Conservation (phyloP, 2,797 vertebrate species). For the Vipera latastei region DNA sequence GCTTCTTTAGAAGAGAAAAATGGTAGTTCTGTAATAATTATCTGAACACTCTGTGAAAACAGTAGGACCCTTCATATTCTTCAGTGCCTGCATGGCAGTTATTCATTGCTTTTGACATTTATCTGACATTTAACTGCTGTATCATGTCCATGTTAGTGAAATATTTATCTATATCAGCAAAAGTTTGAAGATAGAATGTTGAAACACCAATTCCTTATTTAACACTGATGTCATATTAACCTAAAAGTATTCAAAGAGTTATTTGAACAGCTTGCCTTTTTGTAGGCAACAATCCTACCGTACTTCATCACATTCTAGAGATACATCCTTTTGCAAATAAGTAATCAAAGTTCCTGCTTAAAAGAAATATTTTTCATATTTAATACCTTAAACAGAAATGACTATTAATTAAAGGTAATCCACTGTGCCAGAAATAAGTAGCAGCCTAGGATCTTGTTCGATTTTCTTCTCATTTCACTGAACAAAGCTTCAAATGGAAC, state of each 20-base stretch:
- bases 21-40: constrained; percentile 2
- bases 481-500: background rate
- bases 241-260: background rate
- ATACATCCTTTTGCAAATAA: constrained; percentile 19
- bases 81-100: background rate
- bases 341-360: background rate
- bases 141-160: background rate
- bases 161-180: background rate
- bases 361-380: background rate
- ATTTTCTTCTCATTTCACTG: background rate
- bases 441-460: background rate
- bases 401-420: background rate
- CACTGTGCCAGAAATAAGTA: background rate
- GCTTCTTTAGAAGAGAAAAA: constrained; percentile 8
- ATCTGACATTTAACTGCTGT: background rate
- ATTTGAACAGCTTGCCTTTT: background rate
- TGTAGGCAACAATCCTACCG: background rate
- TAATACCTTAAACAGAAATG: background rate
- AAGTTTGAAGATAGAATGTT: background rate
- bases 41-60: background rate
- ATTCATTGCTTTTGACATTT: background rate
- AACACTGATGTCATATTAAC: background rate
- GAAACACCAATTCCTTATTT: background rate
- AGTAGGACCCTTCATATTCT: background rate
- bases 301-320: background rate